Base-by-base conservation (phyloP, 2,888 invertebrate genomes). In the Diadromus collaris region DNA sequence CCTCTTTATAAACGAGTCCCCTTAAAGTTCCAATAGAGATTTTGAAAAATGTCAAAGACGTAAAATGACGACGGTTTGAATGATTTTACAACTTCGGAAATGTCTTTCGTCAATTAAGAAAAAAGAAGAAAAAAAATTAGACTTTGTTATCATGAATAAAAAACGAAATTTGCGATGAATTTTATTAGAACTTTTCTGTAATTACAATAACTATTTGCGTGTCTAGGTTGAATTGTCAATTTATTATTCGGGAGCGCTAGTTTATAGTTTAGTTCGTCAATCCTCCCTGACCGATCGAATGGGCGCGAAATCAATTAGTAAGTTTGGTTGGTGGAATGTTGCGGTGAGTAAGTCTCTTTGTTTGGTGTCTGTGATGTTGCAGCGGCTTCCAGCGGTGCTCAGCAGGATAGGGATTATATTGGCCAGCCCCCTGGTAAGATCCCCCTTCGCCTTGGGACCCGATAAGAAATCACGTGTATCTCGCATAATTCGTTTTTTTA, bases 331-430 rank as follows among this genome's bases (percentile, higher is more conserved):
- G 88, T 89, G 89, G 87, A 89, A 89, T 85, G 81, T 83, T 85
- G 88, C 89, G 90, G 90, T 90, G 90, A 90, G 90, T 90, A 90
- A 90, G 90, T 88, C 86, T 90, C 88, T 90, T 90, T 90, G 90
- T 90, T 90, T 90, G 90, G 90, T 90, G 89, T 90, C 90, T 90
- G 89, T 90, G 90, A 90, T 90, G 90, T 90, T 96, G 92, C 96
- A 97, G 97, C 96, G 96, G 94, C 96, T 97, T 94, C 97, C 97
- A 94, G 96, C 96, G 94, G 96, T 97, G 93, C 96, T 97, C 94
- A 96, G 96, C 96, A 95, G 97, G 95, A 96, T 97, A 95, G 97
- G 97, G 95, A 96, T 97, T 93, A 96, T 97, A 94, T 96, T 97
- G 95, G 96, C 96, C 95, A 96, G 96, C 95, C 96, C 97, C 93